Conservation (phyloP, 2,113 vertebrate genomes). For the Conger conger region DNA sequence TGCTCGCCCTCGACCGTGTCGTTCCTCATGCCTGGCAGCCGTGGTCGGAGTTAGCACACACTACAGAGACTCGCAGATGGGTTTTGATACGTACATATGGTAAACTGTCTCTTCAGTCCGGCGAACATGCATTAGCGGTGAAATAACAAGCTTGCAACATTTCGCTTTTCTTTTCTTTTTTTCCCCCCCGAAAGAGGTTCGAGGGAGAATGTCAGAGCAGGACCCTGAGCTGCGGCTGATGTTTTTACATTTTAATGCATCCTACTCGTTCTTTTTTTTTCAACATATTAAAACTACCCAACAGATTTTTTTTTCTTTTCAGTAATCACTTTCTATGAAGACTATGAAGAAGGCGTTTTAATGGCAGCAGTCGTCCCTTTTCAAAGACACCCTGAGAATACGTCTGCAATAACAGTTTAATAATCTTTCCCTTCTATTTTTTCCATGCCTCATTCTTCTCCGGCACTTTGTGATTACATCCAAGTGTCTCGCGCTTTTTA, state of each 20-base stretch:
- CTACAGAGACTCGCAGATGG: not conserved
- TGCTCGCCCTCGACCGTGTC: not conserved
- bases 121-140: not conserved
- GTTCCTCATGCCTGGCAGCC: not conserved
- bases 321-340: not conserved
- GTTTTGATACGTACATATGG: not conserved
- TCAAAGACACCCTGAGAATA: not conserved
- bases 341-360: not conserved
- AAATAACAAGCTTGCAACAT: not conserved
- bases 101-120: not conserved
- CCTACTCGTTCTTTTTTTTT: not conserved
- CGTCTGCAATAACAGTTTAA: not conserved
- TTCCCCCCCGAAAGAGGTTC: not conserved
- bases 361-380: not conserved
- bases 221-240: not conserved
- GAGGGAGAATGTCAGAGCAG: not conserved
- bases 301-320: not conserved
- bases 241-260: not conserved
- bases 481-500: not conserved
- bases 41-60: not conserved
- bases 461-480: not conserved
- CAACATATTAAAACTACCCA: not conserved
- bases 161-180: not conserved
- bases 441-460: not conserved
- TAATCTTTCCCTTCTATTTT: conserved; percentile 1